phyloP scores from a whole-genome alignment of 1,140 invertebrate species.

The Trachelipus rathkii region DNA sequence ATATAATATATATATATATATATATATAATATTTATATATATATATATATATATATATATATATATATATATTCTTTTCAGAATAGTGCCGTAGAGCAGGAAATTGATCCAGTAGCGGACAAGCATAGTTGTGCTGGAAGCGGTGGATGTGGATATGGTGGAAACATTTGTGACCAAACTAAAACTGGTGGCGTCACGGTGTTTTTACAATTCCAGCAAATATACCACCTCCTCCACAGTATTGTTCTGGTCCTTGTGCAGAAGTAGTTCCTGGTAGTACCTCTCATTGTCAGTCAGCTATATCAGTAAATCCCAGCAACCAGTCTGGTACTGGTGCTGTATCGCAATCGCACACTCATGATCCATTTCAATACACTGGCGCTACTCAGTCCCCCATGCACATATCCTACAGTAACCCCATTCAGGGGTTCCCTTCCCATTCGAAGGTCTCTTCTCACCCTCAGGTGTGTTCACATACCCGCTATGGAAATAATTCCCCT shows the following conservation, averaged over 20 bases:
- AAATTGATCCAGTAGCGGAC: background rate
- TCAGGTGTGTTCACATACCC: background rate
- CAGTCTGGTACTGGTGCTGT: background rate
- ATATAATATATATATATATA: constrained; percentile 1
- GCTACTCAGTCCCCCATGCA: background rate
- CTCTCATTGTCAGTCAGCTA: constrained; percentile 29
- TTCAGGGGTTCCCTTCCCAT: background rate
- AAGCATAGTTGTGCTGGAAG: background rate
- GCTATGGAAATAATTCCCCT: background rate
- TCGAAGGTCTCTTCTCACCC: background rate
- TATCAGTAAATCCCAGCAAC: background rate
- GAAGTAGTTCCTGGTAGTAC: constrained; percentile 37
- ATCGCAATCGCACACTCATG: background rate
- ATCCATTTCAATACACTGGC: background rate
- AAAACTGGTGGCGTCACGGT: constrained; percentile 12
- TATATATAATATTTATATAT: constrained; percentile 5
- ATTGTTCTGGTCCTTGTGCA: constrained; percentile 39
- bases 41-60: background rate
- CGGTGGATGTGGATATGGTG: background rate
- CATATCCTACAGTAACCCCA: background rate
- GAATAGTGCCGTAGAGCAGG: background rate
- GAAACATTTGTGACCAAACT: background rate
- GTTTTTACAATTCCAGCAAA: constrained; percentile 43
- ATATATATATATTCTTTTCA: background rate
- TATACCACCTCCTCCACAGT: constrained; percentile 43